phyloP scores from a whole-genome alignment of 2,113 vertebrate genomes.

The Holacanthus passer region DNA sequence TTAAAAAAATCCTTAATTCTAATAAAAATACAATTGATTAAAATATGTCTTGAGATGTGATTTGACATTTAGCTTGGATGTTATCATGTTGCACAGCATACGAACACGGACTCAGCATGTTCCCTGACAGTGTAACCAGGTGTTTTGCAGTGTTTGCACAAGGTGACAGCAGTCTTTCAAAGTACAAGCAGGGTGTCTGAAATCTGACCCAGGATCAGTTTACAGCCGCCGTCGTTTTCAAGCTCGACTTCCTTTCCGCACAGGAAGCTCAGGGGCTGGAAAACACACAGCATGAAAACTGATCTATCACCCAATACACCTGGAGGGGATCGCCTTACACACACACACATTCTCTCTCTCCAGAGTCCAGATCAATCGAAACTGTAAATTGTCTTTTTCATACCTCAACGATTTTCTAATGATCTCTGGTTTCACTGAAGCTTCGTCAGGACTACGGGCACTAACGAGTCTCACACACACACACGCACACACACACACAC shows the following conservation, averaged over 20 bases:
- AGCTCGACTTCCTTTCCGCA: slow-evolving; percentile 53
- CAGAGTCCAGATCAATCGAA: slow-evolving; percentile 32
- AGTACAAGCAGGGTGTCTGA: neutral
- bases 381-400: slow-evolving; percentile 61
- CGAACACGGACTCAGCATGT: neutral
- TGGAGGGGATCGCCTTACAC: slow-evolving; percentile 37
- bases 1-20: no score
- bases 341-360: slow-evolving; percentile 17
- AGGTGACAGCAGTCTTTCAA: no score
- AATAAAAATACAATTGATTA: no score
- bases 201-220: slow-evolving; percentile 51
- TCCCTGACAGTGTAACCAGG: neutral
- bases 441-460: slow-evolving; percentile 4
- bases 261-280: slow-evolving; percentile 50
- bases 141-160: neutral
- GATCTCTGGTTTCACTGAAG: slow-evolving; percentile 48
- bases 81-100: no score
- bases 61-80: no score
- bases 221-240: slow-evolving; percentile 37
- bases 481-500: neutral
- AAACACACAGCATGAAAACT: slow-evolving; percentile 36
- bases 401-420: slow-evolving; percentile 50
- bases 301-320: slow-evolving; percentile 56
- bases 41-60: no score
- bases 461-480: slow-evolving; percentile 7